phyloP scores from a whole-genome alignment of 2,888 invertebrate genomes.

The Tanypteryx hageni region DNA sequence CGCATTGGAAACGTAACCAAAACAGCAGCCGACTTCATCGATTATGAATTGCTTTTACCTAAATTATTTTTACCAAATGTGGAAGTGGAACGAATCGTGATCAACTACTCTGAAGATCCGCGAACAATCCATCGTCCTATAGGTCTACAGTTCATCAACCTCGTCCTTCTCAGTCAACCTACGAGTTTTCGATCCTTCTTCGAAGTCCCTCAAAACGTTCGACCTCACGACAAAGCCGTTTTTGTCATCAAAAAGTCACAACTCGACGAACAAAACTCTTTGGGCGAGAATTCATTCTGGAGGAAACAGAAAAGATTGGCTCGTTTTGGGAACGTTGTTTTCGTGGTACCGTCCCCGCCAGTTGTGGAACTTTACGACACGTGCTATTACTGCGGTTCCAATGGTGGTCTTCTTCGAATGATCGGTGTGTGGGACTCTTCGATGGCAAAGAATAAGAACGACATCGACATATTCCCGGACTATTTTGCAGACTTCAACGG shows the following conservation, averaged over 20 bases:
- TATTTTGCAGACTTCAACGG: constrained; percentile 39
- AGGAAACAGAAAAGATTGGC: not conserved
- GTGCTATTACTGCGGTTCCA: not conserved
- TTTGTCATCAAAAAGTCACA: not conserved
- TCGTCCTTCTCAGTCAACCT: not conserved
- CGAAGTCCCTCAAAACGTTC: not conserved
- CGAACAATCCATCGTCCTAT: not conserved
- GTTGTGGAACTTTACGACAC: constrained; percentile 29
- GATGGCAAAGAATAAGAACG: not conserved
- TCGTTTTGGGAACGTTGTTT: constrained; percentile 7
- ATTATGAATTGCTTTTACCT: not conserved
- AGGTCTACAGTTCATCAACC: not conserved
- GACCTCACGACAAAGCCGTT: not conserved
- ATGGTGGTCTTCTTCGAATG: not conserved
- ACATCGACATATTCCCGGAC: constrained; percentile 3
- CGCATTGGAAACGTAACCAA: too few relatives aligned
- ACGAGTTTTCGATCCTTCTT: not conserved
- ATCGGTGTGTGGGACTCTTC: not conserved
- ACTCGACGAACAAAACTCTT: not conserved
- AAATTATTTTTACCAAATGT: not conserved
- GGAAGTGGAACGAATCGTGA: not conserved
- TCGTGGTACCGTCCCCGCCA: not conserved
- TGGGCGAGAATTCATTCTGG: not conserved
- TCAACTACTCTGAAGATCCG: not conserved
- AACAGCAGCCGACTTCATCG: not conserved